Base-by-base conservation (phyloP, 2,113 vertebrate genomes). In the Prochilodus magdalenae region DNA sequence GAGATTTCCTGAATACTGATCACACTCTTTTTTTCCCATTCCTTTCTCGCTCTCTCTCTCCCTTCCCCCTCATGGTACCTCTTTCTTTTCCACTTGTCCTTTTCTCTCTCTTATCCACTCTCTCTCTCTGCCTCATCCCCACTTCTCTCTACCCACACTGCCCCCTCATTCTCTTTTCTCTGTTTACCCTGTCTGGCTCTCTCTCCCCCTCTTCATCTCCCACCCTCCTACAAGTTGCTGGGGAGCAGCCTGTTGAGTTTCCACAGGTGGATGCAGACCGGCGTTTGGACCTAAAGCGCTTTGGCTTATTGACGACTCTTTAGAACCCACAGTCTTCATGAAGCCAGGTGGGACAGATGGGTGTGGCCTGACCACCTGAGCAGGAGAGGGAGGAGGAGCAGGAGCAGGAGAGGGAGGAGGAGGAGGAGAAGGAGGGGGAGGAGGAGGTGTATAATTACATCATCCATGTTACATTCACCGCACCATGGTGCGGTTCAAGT, bases 1-100 rank as follows among this genome's bases (percentile, higher is more conserved):
- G 69, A 80, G 67, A 73, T 73, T 80, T 80, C 69, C 78, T 63
- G 78, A 80, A 80, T 80, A 80, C 24, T 80, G 59, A 80, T 80
- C 78, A 47, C 33, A 26, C 66, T 29, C 22, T 27, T 44, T 36
- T 4, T 33, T 36, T 36, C 33, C 51, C 26, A 7, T 44, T 44
- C 5, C 66, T 29, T 60, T 55, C 33, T 18, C 47, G 30, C 10
- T 33, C 51, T 15, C 8, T 57, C 13, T 27, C 26, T 77, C 10
- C 18, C 40, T 16, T 10, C 74, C 26, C 59, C 44, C 12, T 29
- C 20, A 10, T 5, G n/a, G n/a, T 18, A 0, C 18, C 8, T 16
- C 49, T 18, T 15, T 51, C 49, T 51, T 12, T 1, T 12, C 47
- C 13, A 13, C 14, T 51, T n/a, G n/a, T n/a, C n/a, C n/a, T 3